These are phyloP conservation scores for Petaurus breviceps DNA, from an alignment of 2,113 vertebrate genomes.

Conservation along the genomic window DNA sequence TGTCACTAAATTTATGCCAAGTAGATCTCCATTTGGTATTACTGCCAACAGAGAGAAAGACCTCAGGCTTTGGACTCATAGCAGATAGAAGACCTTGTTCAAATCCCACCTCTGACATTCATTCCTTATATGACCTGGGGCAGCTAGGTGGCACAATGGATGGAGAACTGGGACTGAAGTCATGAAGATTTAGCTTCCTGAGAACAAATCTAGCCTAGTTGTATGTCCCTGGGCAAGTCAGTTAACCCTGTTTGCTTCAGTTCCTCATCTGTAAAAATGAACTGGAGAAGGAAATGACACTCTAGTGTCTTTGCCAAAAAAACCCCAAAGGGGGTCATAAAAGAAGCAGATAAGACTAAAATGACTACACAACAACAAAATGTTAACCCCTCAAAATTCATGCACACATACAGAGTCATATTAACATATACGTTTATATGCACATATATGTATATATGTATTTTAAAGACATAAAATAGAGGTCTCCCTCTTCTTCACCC, in stretches of 20 bases:
- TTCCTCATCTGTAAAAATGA: too few species aligned
- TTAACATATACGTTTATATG: background rate
- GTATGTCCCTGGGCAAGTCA: too few species aligned
- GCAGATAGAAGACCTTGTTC: background rate
- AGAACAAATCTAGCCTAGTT: too few species aligned
- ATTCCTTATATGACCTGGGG: background rate
- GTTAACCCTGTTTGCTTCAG: too few species aligned
- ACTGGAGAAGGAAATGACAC: too few species aligned
- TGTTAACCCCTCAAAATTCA: background rate
- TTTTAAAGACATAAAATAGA: background rate
- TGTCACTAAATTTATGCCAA: background rate
- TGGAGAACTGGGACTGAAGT: too few species aligned
- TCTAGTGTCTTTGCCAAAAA: too few species aligned
- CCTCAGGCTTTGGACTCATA: background rate
- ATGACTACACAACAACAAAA: too few species aligned
- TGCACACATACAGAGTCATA: background rate
- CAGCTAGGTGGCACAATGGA: background rate
- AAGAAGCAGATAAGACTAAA: too few species aligned
- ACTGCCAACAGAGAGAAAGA: background rate
- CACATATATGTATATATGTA: background rate
- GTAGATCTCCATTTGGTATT: background rate
- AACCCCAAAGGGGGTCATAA: too few species aligned
- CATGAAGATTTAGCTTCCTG: too few species aligned
- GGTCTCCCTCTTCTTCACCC: background rate
- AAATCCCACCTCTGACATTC: background rate